Conservation (phyloP, 2,888 invertebrate species). For the Drosophila melanocephala region DNA sequence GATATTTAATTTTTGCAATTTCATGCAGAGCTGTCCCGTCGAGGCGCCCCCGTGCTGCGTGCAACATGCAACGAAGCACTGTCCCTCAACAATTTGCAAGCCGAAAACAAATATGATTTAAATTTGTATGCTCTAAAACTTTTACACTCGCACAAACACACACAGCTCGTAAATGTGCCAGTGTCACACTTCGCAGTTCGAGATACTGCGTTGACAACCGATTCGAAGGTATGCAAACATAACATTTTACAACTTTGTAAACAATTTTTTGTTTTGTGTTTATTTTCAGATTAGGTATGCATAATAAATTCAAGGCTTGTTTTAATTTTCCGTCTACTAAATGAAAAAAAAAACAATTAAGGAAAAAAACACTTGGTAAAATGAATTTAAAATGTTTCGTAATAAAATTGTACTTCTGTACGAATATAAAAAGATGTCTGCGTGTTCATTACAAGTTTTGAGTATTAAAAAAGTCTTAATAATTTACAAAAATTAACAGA, state of each 20-base stretch:
- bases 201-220: conserved; percentile 22
- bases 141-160: conserved; percentile 25
- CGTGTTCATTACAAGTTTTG: too few relatives aligned
- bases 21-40: conserved; percentile 50
- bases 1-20: conserved; percentile 74
- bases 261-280: background rate
- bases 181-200: conserved; percentile 41
- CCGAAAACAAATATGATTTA: conserved; percentile 70
- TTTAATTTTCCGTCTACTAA: background rate
- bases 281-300: background rate
- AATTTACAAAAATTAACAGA: background rate
- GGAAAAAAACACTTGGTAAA: background rate
- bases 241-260: conserved; percentile 21
- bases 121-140: conserved; percentile 62
- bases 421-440: background rate
- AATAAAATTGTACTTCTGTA: background rate
- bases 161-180: conserved; percentile 54
- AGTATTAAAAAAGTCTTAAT: background rate
- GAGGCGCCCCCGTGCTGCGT: conserved; percentile 35
- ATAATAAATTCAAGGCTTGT: background rate
- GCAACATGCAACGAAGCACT: conserved; percentile 44
- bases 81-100: conserved; percentile 45
- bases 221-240: conserved; percentile 29
- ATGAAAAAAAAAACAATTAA: too few relatives aligned
- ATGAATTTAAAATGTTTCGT: background rate